Percentiles rank a stretch among this genome's conserved stretches.
phyloP scores from a whole-genome alignment of 1,140 invertebrate species.

The Heliconius nattereri region DNA sequence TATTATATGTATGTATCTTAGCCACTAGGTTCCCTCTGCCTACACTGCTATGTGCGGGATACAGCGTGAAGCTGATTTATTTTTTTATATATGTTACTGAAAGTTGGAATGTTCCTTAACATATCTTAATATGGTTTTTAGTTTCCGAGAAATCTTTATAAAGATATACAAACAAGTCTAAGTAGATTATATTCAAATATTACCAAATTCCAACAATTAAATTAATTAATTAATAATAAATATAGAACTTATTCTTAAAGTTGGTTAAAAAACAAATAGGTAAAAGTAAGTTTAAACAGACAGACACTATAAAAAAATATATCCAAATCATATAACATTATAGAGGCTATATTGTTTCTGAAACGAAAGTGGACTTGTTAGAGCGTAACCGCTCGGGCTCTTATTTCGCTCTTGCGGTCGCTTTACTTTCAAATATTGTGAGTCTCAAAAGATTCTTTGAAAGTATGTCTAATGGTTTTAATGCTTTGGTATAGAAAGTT shows the following conservation, averaged over 20 bases:
- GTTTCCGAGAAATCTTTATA: too few species aligned
- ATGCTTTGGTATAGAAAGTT: background rate
- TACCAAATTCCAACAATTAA: background rate
- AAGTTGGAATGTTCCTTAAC: too few species aligned
- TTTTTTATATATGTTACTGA: too few species aligned
- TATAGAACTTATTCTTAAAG: too few species aligned
- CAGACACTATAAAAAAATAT: background rate
- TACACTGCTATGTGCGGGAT: background rate
- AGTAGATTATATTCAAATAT: too few species aligned
- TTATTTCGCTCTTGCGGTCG: conserved; percentile 5
- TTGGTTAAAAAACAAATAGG: background rate
- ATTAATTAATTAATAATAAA: background rate
- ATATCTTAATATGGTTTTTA: too few species aligned
- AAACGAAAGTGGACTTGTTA: conserved; percentile 10
- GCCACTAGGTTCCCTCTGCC: background rate
- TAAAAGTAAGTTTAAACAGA: background rate
- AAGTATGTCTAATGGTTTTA: conserved; percentile 7
- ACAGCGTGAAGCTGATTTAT: background rate
- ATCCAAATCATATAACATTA: background rate
- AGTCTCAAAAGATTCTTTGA: conserved; percentile 3
- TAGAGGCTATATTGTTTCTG: conserved; percentile 11
- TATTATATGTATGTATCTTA: too few species aligned
- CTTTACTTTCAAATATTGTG: conserved; percentile 8
- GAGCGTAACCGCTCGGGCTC: background rate
- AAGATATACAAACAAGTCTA: too few species aligned